Evolutionary conservation across 2,113 vertebrate genomes (phyloP).

Genomic region (Guaruba guarouba): DNA sequence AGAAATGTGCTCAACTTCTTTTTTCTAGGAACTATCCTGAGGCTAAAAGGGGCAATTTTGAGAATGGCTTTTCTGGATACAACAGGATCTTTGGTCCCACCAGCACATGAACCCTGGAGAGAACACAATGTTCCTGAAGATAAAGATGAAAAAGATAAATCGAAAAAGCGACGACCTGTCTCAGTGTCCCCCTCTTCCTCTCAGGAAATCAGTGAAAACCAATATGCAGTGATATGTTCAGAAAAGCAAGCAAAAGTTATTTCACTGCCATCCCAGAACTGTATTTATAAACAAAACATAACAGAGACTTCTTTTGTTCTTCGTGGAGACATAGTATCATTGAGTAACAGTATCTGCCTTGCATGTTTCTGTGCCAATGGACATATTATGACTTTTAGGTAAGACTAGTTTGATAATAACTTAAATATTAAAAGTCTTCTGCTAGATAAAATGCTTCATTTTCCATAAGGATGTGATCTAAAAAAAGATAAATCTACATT

Average conservation of each 20-base stretch:
- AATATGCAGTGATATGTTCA: slow-evolving; percentile 96
- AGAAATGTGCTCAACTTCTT: slow-evolving; percentile 12
- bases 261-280: slow-evolving; percentile 92
- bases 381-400: slow-evolving; percentile 99
- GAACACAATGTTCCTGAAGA: slow-evolving; percentile 88
- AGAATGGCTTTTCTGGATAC: slow-evolving; percentile 93
- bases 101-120: slow-evolving; percentile 88
- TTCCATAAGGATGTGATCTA: background rate
- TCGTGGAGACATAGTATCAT: slow-evolving; percentile 89
- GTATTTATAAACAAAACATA: slow-evolving; percentile 95
- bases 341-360: slow-evolving; percentile 88
- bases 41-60: slow-evolving; percentile 90
- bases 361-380: slow-evolving; percentile 98
- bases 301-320: slow-evolving; percentile 97
- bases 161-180: slow-evolving; percentile 89
- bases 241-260: slow-evolving; percentile 99
- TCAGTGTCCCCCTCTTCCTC: slow-evolving; percentile 94
- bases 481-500: background rate
- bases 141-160: slow-evolving; percentile 93
- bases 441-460: background rate
- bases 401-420: slow-evolving; percentile 46
- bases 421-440: background rate
- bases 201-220: slow-evolving; percentile 93
- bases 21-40: slow-evolving; percentile 87
- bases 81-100: slow-evolving; percentile 82